Evolutionary conservation across 2,797 vertebrate species (phyloP).

Genomic region (Poecilia velifera): DNA sequence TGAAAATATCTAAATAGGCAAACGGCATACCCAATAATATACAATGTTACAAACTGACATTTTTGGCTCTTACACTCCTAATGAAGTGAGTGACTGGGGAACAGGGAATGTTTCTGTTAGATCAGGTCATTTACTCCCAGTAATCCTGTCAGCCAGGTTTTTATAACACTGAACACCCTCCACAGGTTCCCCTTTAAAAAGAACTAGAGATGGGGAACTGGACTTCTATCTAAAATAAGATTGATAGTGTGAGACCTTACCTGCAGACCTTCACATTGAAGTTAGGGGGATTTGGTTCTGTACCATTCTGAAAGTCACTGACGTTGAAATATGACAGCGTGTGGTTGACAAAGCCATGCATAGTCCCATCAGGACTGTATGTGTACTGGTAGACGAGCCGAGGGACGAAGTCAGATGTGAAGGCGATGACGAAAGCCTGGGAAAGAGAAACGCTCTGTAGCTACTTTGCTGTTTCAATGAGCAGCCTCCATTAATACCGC

Average conservation of each 20-base stretch:
- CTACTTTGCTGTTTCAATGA: too few species aligned
- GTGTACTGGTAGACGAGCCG: conserved; percentile 95
- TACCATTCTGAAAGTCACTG: conserved; percentile 89
- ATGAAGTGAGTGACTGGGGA: neutral
- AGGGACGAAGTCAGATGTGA: conserved; percentile 98
- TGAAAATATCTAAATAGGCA: too few species aligned
- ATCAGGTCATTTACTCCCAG: neutral
- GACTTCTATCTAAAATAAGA: neutral
- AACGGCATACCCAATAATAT: too few species aligned
- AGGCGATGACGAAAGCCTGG: conserved; percentile 97
- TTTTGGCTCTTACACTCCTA: too few species aligned
- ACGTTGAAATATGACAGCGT: conserved; percentile 95
- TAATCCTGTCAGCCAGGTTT: neutral
- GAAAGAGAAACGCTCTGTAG: conserved; percentile 26
- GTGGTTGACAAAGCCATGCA: conserved; percentile 96
- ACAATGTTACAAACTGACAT: too few species aligned
- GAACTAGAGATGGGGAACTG: neutral
- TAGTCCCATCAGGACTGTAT: conserved; percentile 92
- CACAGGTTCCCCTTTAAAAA: neutral
- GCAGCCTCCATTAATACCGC: neutral
- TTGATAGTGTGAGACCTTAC: conserved; percentile 66
- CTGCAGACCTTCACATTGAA: conserved; percentile 90
- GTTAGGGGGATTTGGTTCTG: conserved; percentile 83
- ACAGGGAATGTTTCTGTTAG: neutral
- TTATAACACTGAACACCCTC: neutral